Conservation (phyloP, 1,140 invertebrate species). For the Heliconius congener region DNA sequence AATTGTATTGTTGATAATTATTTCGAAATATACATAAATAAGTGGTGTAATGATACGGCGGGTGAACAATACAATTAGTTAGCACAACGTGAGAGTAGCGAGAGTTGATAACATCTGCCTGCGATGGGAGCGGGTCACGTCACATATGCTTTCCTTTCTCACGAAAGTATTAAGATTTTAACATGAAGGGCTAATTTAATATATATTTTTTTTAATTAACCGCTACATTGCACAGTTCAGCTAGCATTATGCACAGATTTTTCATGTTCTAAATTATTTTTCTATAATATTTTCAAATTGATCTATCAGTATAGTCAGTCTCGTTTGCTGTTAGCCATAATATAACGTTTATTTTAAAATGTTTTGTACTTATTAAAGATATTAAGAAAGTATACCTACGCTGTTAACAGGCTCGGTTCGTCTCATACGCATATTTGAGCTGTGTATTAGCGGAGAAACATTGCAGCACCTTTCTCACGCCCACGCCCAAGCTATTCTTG, state of each 20-base stretch:
- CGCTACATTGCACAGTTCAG: background rate
- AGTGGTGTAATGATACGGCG: slow-evolving; percentile 67
- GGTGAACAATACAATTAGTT: slow-evolving; percentile 68
- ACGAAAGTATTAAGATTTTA: slow-evolving; percentile 25
- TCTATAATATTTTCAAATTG: background rate
- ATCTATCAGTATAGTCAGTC: background rate
- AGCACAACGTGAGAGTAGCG: slow-evolving; percentile 61
- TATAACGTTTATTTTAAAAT: background rate
- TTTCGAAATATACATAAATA: slow-evolving; percentile 61
- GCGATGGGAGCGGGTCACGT: slow-evolving; percentile 46
- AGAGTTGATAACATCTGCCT: slow-evolving; percentile 46
- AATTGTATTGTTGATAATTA: slow-evolving; percentile 45
- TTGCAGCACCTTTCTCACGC: slow-evolving; percentile 63
- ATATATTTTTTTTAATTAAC: background rate
- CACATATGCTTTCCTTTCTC: slow-evolving; percentile 40
- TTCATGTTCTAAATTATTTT: background rate
- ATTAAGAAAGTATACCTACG: background rate
- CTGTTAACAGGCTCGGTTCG: slow-evolving; percentile 28
- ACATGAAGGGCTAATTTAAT: slow-evolving; percentile 17
- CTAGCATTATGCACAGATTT: background rate
- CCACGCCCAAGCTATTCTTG: slow-evolving; percentile 61
- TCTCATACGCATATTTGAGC: slow-evolving; percentile 55
- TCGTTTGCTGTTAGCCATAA: background rate
- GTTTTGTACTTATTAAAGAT: background rate
- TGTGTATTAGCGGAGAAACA: slow-evolving; percentile 57